These are phyloP conservation scores for Pocillopora grandis DNA, from an alignment of 92 coral and sea anemone genomes.

Conservation along the genomic window DNA sequence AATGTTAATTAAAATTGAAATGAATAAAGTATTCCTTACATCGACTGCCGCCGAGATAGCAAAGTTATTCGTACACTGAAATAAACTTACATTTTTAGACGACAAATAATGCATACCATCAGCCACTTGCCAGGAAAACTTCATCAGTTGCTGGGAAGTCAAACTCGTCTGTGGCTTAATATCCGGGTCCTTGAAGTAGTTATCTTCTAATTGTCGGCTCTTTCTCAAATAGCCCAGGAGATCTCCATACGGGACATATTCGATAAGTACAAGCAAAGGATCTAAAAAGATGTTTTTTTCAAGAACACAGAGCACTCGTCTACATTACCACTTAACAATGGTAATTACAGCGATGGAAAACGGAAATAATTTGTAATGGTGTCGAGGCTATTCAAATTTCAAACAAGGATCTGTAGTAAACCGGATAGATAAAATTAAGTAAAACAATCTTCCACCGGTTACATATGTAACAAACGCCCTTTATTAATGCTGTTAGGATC, in stretches of 20 bases:
- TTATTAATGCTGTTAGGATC: background rate
- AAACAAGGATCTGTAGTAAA: too few species aligned
- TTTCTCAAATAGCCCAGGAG: constrained; percentile 70
- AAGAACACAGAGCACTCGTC: background rate
- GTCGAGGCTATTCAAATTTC: too few species aligned
- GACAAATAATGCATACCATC: constrained; percentile 64
- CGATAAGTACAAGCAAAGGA: constrained; percentile 59
- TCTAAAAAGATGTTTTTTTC: background rate
- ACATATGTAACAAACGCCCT: background rate
- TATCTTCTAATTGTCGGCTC: constrained; percentile 72
- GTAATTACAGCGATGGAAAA: background rate
- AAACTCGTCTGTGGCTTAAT: constrained; percentile 49
- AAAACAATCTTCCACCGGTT: too few species aligned
- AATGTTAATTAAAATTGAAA: too few species aligned
- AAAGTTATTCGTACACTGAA: background rate
- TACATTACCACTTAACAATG: too few species aligned
- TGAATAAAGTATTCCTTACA: too few species aligned
- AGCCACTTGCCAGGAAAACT: constrained; percentile 70
- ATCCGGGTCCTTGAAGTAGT: constrained; percentile 70
- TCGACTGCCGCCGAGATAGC: too few species aligned
- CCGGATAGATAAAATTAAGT: too few species aligned
- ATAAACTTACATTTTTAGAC: constrained; percentile 9
- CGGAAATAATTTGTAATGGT: background rate
- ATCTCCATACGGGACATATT: constrained; percentile 74
- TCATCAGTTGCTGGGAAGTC: constrained; percentile 60